Evolutionary conservation across 2,113 vertebrate genomes (phyloP).

Genomic region (Tringa solitaria): DNA sequence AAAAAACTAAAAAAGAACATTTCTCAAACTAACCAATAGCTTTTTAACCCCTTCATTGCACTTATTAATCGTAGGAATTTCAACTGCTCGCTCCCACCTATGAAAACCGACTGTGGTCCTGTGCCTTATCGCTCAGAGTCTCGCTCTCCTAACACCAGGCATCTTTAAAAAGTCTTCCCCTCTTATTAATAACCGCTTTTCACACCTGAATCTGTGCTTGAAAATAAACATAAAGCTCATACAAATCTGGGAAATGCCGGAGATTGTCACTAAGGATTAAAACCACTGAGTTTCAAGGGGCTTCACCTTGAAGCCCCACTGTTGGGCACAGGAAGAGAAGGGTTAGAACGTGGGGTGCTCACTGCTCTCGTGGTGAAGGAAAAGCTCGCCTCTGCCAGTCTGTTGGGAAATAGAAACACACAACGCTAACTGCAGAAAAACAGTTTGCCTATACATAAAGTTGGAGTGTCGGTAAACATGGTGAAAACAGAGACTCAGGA

Average conservation of each 20-base stretch:
- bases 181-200: neutral
- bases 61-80: conserved; percentile 50
- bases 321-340: neutral
- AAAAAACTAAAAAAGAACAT: conserved; percentile 80
- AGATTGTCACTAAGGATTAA: neutral
- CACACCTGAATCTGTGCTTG: neutral
- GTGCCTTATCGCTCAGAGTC: neutral
- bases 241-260: neutral
- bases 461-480: neutral
- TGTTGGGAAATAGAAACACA: neutral
- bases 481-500: neutral
- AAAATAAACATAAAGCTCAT: neutral
- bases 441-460: neutral
- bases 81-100: neutral
- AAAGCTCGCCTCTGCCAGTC: neutral
- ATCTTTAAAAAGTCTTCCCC: neutral
- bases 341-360: fast-evolving
- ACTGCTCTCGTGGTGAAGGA: neutral
- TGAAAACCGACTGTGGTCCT: neutral
- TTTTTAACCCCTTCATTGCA: conserved; percentile 79
- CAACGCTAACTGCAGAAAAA: neutral
- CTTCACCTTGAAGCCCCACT: neutral
- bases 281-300: neutral
- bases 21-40: conserved; percentile 79
- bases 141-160: neutral